These are phyloP conservation scores for Megalops atlanticus DNA, from an alignment of 2,113 vertebrate genomes.

Conservation along the genomic window DNA sequence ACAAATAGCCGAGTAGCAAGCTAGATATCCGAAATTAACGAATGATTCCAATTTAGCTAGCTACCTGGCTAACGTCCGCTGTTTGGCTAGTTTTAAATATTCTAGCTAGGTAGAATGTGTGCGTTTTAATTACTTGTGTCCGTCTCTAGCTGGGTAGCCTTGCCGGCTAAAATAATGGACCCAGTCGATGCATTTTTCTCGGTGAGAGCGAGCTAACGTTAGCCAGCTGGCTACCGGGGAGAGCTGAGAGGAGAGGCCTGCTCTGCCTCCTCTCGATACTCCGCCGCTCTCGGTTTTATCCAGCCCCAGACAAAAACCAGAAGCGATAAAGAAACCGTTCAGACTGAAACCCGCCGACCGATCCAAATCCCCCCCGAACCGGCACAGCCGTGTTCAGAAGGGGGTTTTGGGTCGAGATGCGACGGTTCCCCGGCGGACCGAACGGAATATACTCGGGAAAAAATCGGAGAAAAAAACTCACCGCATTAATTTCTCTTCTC, in stretches of 20 bases:
- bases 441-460: conserved; percentile 4
- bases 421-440: neutral
- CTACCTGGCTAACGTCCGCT: neutral
- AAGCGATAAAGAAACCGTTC: conserved; percentile 23
- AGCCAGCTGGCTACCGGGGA: neutral
- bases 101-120: neutral
- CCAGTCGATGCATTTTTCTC: neutral
- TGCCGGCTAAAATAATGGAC: neutral
- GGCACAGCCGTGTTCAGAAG: conserved; percentile 5
- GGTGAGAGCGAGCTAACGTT: neutral
- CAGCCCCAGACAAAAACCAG: conserved; percentile 37
- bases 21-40: neutral
- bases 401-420: neutral
- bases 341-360: conserved; percentile 6
- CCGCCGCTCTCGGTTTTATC: conserved; percentile 11
- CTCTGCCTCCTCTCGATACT: conserved; percentile 21
- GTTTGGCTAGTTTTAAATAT: neutral
- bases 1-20: neutral
- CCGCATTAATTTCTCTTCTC: conserved; percentile 86
- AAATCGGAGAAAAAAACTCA: conserved; percentile 70
- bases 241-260: conserved; percentile 21
- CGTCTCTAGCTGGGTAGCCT: neutral
- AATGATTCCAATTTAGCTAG: neutral
- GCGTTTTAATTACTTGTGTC: neutral
- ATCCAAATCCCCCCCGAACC: conserved; percentile 29